A percentile compares a stretch with the other conserved stretches of the same genome.
phyloP scores from a whole-genome alignment of 2,113 vertebrate genomes.

The Diglossa brunneiventris region DNA sequence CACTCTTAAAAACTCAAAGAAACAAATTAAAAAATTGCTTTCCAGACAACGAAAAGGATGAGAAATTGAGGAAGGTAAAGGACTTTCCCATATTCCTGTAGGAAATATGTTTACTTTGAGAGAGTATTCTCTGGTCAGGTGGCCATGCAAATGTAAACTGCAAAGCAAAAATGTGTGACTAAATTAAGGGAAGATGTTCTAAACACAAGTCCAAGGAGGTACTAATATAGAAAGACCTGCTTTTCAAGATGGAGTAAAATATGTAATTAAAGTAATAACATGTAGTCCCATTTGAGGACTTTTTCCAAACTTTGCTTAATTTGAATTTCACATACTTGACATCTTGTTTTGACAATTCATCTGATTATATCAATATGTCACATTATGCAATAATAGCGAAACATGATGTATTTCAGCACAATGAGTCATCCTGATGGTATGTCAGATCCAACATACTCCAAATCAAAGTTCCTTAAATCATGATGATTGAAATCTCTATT shows the following conservation, averaged over 20 bases:
- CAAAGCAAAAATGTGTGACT: not conserved
- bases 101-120: not conserved
- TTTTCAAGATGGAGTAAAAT: not conserved
- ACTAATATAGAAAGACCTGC: not conserved
- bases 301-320: constrained; percentile 48
- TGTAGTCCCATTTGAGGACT: constrained; percentile 17
- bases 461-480: constrained; percentile 29
- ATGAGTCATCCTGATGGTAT: constrained; percentile 40
- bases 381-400: constrained; percentile 58
- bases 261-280: constrained; percentile 29
- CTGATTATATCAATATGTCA: constrained; percentile 58
- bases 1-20: not conserved
- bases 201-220: not conserved
- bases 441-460: constrained; percentile 42
- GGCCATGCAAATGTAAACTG: not conserved
- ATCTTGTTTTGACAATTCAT: constrained; percentile 59
- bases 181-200: not conserved
- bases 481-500: not conserved
- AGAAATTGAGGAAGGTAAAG: not conserved
- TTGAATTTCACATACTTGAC: constrained; percentile 55
- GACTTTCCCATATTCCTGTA: not conserved
- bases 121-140: not conserved
- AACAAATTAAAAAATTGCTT: not conserved
- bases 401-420: constrained; percentile 36
- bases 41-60: not conserved